Evolutionary conservation across 2,888 invertebrate genomes (phyloP), one percentile per base, ranked within the genome.

Genomic region (Leptopilina drosophilae): DNA sequence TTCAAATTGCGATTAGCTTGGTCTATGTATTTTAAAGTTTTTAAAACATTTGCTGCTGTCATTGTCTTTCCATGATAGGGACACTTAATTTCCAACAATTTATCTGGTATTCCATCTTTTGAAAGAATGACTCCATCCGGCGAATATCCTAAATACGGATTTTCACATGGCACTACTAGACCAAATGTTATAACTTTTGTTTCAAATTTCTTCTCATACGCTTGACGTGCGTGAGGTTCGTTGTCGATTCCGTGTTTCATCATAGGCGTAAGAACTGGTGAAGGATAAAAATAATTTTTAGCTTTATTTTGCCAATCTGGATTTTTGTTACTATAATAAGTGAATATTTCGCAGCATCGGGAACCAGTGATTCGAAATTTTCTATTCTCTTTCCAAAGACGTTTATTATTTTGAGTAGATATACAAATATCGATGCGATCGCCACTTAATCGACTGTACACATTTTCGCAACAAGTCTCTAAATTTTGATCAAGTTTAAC

Each of bases 281-380:
- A 49, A 49, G 49, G 26, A n/a, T 49, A 20, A 64, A 78, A 73
- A 46, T n/a, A 46, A 8, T 73, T 69, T 1, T 8, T 33, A 26
- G 53, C n/a, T n/a, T 78, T 78, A n/a, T 64, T 5, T 15, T 56
- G 8, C 78, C 66, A 76, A 67, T 78, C 12, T 3, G 76, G 76
- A 12, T 49, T 53, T 15, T 65, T 78, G 59, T 78, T 78, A 33
- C 15, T 66, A 6, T 8, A 14, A 26, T 78, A 75, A 0, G 75
- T 78, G 20, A 66, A 78, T 59, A 76, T 76, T 42, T 76, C 56
- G 59, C 59, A 78, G 73, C 59, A 75, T 76, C 49, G 40, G n/a
- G 75, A 65, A 8, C 59, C 78, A 12, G 66, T 78, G 3, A 78
- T 76, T 67, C 76, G 53, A 9, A 53, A 53, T 42, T 53, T 7